Percentiles rank a stretch among this genome's conserved stretches.
Conservation (phyloP, 2,888 invertebrate species). For the Agelastica alni region DNA sequence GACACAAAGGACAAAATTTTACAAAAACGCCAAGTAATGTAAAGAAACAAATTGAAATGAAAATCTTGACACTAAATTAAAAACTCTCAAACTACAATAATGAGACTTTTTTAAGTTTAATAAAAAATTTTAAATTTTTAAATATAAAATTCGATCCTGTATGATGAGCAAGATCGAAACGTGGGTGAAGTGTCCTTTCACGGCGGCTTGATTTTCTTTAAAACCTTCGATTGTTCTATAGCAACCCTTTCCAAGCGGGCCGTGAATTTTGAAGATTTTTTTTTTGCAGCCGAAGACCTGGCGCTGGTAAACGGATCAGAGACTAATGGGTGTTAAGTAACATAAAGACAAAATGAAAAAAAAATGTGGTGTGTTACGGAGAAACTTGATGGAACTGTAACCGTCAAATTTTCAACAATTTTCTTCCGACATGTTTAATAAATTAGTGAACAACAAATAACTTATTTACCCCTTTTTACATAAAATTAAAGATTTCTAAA, state of each 20-base stretch:
- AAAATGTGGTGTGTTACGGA: neutral
- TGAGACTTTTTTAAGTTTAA: too few relatives aligned
- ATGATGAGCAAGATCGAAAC: constrained; percentile 29
- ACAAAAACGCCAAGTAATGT: too few relatives aligned
- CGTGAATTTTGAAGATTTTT: constrained; percentile 18
- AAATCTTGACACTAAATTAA: too few relatives aligned
- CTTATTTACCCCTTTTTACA: too few relatives aligned
- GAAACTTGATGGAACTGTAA: neutral
- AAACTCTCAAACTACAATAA: too few relatives aligned
- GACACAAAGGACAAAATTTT: too few relatives aligned
- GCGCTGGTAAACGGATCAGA: constrained; percentile 20
- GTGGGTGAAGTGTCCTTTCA: constrained; percentile 38
- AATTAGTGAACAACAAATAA: too few relatives aligned
- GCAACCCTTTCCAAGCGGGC: constrained; percentile 35
- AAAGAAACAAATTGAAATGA: too few relatives aligned
- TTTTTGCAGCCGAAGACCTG: constrained; percentile 14
- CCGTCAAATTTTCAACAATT: neutral
- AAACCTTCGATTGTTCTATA: constrained; percentile 35
- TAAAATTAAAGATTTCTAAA: too few relatives aligned
- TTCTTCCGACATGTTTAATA: too few relatives aligned
- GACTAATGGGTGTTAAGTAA: constrained; percentile 25
- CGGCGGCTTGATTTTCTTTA: constrained; percentile 37
- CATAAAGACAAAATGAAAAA: constrained; percentile 5
- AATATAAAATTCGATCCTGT: constrained; percentile 33
- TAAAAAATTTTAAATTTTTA: too few relatives aligned